Base-by-base conservation (phyloP, 2,113 vertebrate genomes). In the zebrafish (Danio rerio) region DNA sequence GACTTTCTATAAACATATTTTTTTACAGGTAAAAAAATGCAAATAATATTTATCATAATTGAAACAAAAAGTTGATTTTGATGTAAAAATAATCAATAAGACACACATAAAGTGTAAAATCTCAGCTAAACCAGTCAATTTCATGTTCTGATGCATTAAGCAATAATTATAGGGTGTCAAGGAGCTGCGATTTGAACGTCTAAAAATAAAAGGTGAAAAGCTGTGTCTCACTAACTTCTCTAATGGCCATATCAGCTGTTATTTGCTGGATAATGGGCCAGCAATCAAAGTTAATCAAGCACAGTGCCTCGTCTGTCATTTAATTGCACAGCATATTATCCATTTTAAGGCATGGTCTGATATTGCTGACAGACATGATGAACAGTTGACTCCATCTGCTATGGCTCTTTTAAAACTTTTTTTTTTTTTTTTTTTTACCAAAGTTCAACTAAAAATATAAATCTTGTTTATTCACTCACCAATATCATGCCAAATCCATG, bases 271-370 rank as follows among this genome's bases (percentile, higher is more conserved):
- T 77, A 78, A 85, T 85, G 71, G 59, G n/a, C 69, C 62, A 61
- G 72, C 74, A 84, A 84, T 83, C 81, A 76, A 21, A 81, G 61
- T 75, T 77, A 76, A 81, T 83, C 81, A 81, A 72, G 78, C 72
- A 61, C 55, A 56, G 31, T 55, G 79, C 50, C 73, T 71, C 56
- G 47, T 43, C 69, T 52, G 20, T 50, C 12, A 61, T 53, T 45
- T 74, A 65, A 81, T 79, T 81, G 72, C 76, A 74, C 66, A 50
- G 65, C 47, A 59, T 84, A 81, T 82, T 83, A 82, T 69, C 62
- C 45, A 61, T 73, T 65, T 81, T 78, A 65, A 53, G 59, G 56
- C 16, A 47, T 82, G 20, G 18, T 78, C 66, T 76, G 56, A 68
- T 83, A 71, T 80, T 84, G 77, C 58, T 81, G 71, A 78, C 52